Conservation (phyloP, 2,797 vertebrate species). For the Notoglanidium macrostoma region DNA sequence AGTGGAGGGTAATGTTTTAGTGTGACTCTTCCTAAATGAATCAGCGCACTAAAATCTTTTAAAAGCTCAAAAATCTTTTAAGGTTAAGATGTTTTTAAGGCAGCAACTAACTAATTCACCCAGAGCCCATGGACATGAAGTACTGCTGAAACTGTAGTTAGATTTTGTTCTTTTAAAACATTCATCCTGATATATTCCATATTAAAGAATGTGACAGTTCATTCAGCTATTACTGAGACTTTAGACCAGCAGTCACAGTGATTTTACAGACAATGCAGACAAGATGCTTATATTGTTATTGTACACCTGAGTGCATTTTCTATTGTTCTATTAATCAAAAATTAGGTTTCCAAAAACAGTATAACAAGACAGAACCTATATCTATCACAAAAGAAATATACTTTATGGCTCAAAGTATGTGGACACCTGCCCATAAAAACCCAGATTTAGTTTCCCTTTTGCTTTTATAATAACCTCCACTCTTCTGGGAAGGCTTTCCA, state of each 20-base stretch:
- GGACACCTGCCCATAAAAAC: not conserved
- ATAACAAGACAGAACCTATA: not conserved
- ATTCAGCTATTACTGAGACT: constrained; percentile 12
- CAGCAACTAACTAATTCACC: not conserved
- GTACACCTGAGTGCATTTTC: not conserved
- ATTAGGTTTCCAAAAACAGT: not conserved
- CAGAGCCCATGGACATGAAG: not conserved
- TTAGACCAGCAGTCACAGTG: constrained; percentile 11
- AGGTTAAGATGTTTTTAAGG: not conserved
- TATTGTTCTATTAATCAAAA: not conserved
- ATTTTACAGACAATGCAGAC: not conserved
- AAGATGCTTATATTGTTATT: not conserved
- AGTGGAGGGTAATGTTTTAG: not conserved
- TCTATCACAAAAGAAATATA: not conserved
- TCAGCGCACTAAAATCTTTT: not conserved
- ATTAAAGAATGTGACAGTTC: not conserved
- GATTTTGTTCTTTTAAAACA: not conserved
- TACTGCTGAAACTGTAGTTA: not conserved
- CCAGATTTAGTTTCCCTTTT: not conserved
- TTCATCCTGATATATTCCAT: not conserved
- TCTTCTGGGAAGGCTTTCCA: not conserved
- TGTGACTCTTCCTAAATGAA: not conserved
- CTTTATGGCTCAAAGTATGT: not conserved
- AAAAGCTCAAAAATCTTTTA: not conserved
- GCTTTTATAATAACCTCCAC: not conserved